Conservation (phyloP, 1,140 invertebrate species). For the Maniola jurtina region DNA sequence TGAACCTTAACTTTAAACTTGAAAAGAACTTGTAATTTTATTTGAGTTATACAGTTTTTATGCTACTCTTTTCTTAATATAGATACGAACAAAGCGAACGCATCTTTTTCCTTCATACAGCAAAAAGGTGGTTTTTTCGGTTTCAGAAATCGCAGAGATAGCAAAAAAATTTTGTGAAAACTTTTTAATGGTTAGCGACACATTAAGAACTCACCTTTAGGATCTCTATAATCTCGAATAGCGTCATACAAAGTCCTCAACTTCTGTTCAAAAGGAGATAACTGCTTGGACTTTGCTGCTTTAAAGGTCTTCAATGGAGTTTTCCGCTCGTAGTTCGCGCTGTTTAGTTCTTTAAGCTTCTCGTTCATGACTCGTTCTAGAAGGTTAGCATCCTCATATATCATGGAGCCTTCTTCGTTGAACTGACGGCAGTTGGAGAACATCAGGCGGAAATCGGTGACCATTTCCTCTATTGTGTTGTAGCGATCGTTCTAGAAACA, state of each 20-base stretch:
- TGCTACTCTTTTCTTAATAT: too few relatives aligned
- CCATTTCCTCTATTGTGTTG: constrained; percentile 80
- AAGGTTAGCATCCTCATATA: constrained; percentile 95
- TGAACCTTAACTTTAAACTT: too few relatives aligned
- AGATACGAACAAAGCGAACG: too few relatives aligned
- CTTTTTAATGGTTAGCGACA: too few relatives aligned
- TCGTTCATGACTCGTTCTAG: constrained; percentile 92
- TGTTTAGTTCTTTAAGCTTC: constrained; percentile 87
- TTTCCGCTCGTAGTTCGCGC: constrained; percentile 44
- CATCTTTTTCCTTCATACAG: too few relatives aligned
- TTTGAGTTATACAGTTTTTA: too few relatives aligned
- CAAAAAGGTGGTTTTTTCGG: too few relatives aligned
- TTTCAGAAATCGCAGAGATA: too few relatives aligned
- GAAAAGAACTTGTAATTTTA: too few relatives aligned
- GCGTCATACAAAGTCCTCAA: constrained; percentile 93
- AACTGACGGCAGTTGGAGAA: constrained; percentile 97
- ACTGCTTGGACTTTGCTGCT: constrained; percentile 51
- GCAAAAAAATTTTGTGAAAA: too few relatives aligned
- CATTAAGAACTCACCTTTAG: constrained; percentile 87
- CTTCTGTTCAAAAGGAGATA: constrained; percentile 85
- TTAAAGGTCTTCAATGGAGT: constrained; percentile 52
- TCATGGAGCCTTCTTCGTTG: constrained; percentile 96
- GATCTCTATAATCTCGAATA: constrained; percentile 93
- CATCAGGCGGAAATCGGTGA: constrained; percentile 88
- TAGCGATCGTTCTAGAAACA: constrained; percentile 79